Conservation (phyloP, 2,113 vertebrate genomes). For the Ictalurus furcatus region DNA sequence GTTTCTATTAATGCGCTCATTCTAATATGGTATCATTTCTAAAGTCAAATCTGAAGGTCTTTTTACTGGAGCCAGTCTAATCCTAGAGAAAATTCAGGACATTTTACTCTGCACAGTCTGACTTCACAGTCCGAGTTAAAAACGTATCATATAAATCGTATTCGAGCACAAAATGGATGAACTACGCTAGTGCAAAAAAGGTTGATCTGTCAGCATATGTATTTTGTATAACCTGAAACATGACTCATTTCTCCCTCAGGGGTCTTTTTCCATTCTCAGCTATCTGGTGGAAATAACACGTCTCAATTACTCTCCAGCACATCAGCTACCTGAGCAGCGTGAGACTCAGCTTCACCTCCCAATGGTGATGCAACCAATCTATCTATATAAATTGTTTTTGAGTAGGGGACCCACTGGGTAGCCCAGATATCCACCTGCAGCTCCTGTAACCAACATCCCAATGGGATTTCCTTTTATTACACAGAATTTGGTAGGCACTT, state of each 20-base stretch:
- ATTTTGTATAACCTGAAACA: not conserved
- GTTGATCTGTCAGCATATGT: not conserved
- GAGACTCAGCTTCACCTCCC: not conserved
- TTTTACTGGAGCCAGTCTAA: no score
- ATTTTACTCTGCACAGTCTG: not conserved
- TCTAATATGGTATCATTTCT: not conserved
- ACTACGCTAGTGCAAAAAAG: not conserved
- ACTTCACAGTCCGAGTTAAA: not conserved
- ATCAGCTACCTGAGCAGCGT: conserved; percentile 8
- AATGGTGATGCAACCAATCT: conserved; percentile 12
- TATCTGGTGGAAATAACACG: conserved; percentile 23
- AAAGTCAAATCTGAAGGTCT: not conserved
- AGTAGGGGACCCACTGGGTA: not conserved
- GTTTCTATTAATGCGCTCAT: not conserved
- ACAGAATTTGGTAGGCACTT: not conserved
- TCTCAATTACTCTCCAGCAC: conserved; percentile 25
- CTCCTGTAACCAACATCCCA: not conserved
- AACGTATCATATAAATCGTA: not conserved
- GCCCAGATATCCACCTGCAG: not conserved
- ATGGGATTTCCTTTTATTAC: not conserved
- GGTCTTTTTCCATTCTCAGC: not conserved
- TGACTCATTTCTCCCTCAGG: not conserved
- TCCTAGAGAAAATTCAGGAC: not conserved
- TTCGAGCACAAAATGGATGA: not conserved
- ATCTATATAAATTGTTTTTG: not conserved